Percentiles rank a stretch among this genome's conserved stretches.
Evolutionary conservation across 2,888 invertebrate genomes (phyloP).

Genomic region (Cancer borealis): DNA sequence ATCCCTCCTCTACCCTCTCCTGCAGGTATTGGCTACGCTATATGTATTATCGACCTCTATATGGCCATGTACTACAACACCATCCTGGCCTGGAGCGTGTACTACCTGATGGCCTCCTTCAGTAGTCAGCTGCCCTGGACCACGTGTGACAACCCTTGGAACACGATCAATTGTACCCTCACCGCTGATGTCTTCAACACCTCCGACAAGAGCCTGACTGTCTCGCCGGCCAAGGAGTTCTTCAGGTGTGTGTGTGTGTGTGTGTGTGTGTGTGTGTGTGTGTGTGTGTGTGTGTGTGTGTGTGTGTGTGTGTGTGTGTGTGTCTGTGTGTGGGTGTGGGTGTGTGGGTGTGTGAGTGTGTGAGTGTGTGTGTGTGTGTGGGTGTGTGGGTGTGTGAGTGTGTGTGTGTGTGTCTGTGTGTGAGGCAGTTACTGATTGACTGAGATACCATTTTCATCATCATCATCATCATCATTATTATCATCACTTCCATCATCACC

Average conservation of each 20-base stretch:
- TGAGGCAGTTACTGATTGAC: not conserved
- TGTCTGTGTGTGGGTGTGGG: not conserved
- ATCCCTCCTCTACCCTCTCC: not conserved
- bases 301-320: not conserved
- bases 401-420: not conserved
- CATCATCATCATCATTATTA: not conserved
- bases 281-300: not conserved
- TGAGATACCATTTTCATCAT: not conserved
- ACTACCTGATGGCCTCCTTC: constrained; percentile 92
- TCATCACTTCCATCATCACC: not conserved
- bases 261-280: constrained; percentile 8
- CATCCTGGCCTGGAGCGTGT: constrained; percentile 97
- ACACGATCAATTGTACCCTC: constrained; percentile 81
- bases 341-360: not conserved
- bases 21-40: constrained; percentile 94
- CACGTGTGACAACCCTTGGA: constrained; percentile 92
- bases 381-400: not conserved
- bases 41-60: constrained; percentile 96
- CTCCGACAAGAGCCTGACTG: not conserved
- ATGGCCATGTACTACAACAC: constrained; percentile 98
- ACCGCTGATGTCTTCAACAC: constrained; percentile 78
- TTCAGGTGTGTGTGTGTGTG: constrained; percentile 21
- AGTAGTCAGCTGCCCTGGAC: constrained; percentile 90
- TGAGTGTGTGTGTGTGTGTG: not conserved
- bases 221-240: not conserved